These are phyloP conservation scores for Bolborhynchus lineola DNA, from an alignment of 2,113 vertebrate genomes.

Conservation along the genomic window DNA sequence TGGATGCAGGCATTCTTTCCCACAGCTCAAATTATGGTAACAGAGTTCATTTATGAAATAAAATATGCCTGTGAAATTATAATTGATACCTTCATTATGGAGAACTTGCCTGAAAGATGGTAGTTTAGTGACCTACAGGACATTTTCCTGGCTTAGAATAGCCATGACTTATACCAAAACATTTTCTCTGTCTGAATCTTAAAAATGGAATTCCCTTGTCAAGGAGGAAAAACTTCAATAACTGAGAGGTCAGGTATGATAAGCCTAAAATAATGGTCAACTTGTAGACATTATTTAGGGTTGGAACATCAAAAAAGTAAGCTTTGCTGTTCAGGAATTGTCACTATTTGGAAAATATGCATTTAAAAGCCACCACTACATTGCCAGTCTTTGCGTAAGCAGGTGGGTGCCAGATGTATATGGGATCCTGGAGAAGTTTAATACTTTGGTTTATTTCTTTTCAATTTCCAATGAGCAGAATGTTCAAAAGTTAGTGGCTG, in stretches of 20 bases:
- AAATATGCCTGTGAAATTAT: constrained; percentile 38
- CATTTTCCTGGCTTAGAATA: constrained; percentile 10
- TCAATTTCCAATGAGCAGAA: background rate
- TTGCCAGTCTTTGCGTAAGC: background rate
- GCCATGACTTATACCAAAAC: background rate
- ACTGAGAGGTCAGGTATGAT: background rate
- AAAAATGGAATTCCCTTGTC: constrained; percentile 11
- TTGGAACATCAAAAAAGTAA: background rate
- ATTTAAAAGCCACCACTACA: background rate
- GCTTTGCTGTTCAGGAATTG: background rate
- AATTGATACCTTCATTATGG: constrained; percentile 47
- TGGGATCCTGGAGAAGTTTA: background rate
- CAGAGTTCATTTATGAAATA: constrained; percentile 51
- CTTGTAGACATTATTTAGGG: background rate
- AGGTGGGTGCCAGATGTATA: background rate
- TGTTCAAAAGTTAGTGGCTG: background rate
- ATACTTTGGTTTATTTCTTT: background rate
- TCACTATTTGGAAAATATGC: background rate
- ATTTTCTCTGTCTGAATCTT: background rate
- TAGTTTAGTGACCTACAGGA: background rate
- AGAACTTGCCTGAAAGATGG: constrained; percentile 1
- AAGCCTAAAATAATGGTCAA: background rate
- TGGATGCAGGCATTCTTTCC: constrained; percentile 34
- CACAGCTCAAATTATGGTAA: constrained; percentile 24
- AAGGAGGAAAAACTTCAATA: background rate